Conservation (phyloP, 2,113 vertebrate species). For the Stegostoma tigrinum region DNA sequence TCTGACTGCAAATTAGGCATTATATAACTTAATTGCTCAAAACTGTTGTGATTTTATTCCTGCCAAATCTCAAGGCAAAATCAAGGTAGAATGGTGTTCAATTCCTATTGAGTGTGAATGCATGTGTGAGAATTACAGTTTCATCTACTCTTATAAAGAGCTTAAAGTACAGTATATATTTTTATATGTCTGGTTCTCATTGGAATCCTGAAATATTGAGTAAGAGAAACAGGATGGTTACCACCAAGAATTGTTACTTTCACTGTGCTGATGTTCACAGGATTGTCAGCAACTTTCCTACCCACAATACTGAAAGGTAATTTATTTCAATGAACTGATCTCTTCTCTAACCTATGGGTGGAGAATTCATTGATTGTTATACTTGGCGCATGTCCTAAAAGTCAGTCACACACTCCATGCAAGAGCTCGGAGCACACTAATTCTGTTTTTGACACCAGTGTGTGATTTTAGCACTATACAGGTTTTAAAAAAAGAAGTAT, state of each 20-base stretch:
- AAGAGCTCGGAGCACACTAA: background rate
- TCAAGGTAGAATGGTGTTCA: background rate
- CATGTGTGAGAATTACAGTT: background rate
- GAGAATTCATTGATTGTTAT: slow-evolving; percentile 16
- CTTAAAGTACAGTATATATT: background rate
- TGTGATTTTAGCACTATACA: background rate
- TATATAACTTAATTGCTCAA: background rate
- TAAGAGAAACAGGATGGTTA: background rate
- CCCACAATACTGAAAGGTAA: background rate
- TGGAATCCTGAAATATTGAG: background rate
- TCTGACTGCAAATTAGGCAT: background rate
- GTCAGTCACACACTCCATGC: too few relatives aligned
- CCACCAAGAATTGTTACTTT: background rate
- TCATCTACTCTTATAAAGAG: background rate
- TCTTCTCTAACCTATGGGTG: slow-evolving; percentile 18
- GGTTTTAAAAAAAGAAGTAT: background rate
- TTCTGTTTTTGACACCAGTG: background rate
- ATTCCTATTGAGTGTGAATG: background rate
- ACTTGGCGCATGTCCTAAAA: background rate
- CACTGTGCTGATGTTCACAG: background rate
- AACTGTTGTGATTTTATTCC: background rate
- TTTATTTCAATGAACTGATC: background rate
- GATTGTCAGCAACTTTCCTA: slow-evolving; percentile 6
- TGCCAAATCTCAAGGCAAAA: background rate
- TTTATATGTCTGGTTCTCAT: background rate